phyloP scores from a whole-genome alignment of 2,888 invertebrate species.

The Amiota mariae region DNA sequence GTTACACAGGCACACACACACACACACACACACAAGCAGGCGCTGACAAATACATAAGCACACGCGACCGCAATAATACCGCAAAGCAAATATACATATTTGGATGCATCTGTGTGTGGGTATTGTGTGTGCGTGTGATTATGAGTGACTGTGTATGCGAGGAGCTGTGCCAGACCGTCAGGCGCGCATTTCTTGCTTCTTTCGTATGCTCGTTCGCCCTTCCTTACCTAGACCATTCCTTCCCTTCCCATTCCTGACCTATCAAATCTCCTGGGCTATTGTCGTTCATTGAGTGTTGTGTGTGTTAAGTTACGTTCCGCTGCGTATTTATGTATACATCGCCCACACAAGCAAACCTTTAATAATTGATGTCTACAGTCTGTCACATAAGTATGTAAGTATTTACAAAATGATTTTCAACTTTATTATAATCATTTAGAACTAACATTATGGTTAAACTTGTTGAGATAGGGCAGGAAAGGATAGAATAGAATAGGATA shows the following conservation, averaged over 20 bases:
- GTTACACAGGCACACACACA: slow-evolving; percentile 46
- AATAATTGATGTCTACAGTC: background rate
- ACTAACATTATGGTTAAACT: too few relatives aligned
- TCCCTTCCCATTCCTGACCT: too few relatives aligned
- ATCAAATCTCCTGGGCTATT: too few relatives aligned
- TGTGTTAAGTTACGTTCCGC: too few relatives aligned
- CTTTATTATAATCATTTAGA: too few relatives aligned
- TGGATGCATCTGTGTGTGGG: background rate
- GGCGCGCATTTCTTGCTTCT: slow-evolving; percentile 47
- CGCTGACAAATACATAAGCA: slow-evolving; percentile 4
- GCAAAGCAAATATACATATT: slow-evolving; percentile 13
- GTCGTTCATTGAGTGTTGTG: too few relatives aligned
- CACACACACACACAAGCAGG: slow-evolving; percentile 30
- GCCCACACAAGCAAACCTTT: slow-evolving; percentile 53
- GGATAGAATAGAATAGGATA: too few relatives aligned
- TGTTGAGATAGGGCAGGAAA: too few relatives aligned
- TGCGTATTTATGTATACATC: slow-evolving; percentile 47
- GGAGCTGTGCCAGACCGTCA: slow-evolving; percentile 60
- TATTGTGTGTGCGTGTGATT: background rate
- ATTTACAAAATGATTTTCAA: too few relatives aligned
- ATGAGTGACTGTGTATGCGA: background rate
- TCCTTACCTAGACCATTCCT: too few relatives aligned
- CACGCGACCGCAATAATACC: background rate
- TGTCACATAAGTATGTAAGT: background rate
- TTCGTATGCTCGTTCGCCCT: slow-evolving; percentile 27